Conservation (phyloP, 2,113 vertebrate genomes). For the Mesoclemmys tuberculata region DNA sequence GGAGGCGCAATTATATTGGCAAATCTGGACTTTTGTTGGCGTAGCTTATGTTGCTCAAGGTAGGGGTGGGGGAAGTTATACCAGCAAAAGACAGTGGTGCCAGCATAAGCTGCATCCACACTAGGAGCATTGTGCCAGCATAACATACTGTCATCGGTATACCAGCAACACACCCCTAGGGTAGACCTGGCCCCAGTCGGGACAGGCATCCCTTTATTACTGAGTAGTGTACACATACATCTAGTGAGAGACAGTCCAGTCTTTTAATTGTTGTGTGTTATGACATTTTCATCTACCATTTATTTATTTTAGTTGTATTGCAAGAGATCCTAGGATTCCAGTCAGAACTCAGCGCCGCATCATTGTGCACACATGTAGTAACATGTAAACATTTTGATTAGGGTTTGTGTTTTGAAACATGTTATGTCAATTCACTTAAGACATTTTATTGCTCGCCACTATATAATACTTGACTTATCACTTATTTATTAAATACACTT, state of each 20-base stretch:
- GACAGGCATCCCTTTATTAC: not conserved
- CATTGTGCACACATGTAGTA: not conserved
- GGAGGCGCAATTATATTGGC: not conserved
- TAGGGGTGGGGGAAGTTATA: not conserved
- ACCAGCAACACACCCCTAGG: not conserved
- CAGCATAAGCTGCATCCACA: not conserved
- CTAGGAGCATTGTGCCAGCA: too few species aligned
- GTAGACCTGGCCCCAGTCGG: not conserved
- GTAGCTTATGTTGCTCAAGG: not conserved
- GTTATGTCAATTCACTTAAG: not conserved
- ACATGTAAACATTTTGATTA: not conserved
- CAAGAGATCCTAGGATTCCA: not conserved
- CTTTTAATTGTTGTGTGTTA: fast-evolving
- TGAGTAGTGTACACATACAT: fast-evolving
- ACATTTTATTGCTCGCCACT: not conserved
- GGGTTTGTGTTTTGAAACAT: not conserved
- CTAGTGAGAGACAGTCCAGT: not conserved
- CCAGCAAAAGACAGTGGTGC: not conserved
- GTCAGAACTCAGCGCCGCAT: not conserved
- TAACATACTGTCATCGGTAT: not conserved
- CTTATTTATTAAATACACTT: not conserved
- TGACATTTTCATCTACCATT: not conserved
- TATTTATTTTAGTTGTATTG: not conserved
- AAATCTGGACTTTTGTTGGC: not conserved
- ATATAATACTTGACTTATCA: not conserved